Evolutionary conservation across 2,888 invertebrate genomes (phyloP), one percentile per base, ranked within the genome.

Genomic region (Junonia oenone): DNA sequence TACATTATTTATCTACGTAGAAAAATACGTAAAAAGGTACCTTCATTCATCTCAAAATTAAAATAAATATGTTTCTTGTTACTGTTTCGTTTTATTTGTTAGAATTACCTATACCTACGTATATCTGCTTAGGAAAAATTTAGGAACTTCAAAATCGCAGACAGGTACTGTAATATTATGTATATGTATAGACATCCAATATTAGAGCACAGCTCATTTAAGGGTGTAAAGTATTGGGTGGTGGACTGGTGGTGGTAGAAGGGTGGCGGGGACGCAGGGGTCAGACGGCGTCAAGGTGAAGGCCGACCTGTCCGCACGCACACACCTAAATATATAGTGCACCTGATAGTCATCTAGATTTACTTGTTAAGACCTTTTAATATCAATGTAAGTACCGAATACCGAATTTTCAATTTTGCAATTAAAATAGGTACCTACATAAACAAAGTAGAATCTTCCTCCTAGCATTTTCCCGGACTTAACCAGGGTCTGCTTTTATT

Each of bases 251-350:
- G 68, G 66, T 64, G 71, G 63, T 29, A 52, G 59, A 60, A 55
- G 69, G 66, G 64, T 71, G 63, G 38, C 40, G 59, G 61, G 71
- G 66, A 64, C 68, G 59, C 57, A 52, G 62, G 65, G 85, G 86
- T 81, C 84, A 86, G 87, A 84, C 83, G 78, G 73, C 79, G 76
- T 86, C 88, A 89, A 89, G 89, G 89, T 88, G 81, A 89, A 89
- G 89, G 89, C 79, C 84, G 71, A 68, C 72, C 72, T 67, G 74
- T 69, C 61, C 63, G 55, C 60, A 50, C 56, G 62, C 56, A 55
- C 66, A 71, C 68, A 69, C 64, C 63, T 68, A 64, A 67, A 67
- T 69, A 73, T 66, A 71, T 59, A 40, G 8, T 65, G 55, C 69
- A 72, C 68, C 38, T 65, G 69, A 67, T 67, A 70, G 57, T 40